phyloP scores from a whole-genome alignment of 2,888 invertebrate species.

The Exocentrus adspersus region DNA sequence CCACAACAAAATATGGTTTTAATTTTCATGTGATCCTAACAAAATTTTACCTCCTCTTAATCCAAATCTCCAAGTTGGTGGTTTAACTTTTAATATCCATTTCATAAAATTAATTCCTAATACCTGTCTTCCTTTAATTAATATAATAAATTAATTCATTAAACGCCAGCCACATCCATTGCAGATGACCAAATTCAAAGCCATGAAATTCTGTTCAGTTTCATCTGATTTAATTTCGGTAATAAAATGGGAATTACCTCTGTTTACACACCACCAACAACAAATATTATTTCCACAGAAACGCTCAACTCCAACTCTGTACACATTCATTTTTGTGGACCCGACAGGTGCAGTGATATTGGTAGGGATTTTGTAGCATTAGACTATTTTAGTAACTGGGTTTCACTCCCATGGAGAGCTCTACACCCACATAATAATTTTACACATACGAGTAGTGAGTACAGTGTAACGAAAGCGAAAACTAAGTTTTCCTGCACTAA shows the following conservation, averaged over 20 bases:
- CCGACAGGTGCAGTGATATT: slow-evolving; percentile 4
- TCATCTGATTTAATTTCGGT: slow-evolving; percentile 4
- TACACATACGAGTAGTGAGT: no score
- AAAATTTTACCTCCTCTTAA: no score
- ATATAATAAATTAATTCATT: no score
- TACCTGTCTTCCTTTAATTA: no score
- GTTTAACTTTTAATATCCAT: no score
- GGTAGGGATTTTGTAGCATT: background rate
- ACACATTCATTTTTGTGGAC: slow-evolving; percentile 1
- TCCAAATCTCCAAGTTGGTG: no score
- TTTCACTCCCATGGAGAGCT: background rate
- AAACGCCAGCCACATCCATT: background rate
- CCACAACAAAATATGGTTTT: no score
- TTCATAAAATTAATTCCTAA: no score
- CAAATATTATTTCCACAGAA: slow-evolving; percentile 10
- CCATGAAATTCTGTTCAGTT: background rate
- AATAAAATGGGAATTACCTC: slow-evolving; percentile 17
- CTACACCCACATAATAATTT: no score
- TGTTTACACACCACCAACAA: background rate
- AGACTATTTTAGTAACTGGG: background rate
- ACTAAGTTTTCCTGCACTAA: no score
- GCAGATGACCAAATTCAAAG: background rate
- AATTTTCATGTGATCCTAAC: no score
- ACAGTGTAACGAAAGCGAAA: no score
- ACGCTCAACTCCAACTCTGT: background rate